Evolutionary conservation across 2,888 invertebrate species (phyloP).

Genomic region (Erynnis tages): DNA sequence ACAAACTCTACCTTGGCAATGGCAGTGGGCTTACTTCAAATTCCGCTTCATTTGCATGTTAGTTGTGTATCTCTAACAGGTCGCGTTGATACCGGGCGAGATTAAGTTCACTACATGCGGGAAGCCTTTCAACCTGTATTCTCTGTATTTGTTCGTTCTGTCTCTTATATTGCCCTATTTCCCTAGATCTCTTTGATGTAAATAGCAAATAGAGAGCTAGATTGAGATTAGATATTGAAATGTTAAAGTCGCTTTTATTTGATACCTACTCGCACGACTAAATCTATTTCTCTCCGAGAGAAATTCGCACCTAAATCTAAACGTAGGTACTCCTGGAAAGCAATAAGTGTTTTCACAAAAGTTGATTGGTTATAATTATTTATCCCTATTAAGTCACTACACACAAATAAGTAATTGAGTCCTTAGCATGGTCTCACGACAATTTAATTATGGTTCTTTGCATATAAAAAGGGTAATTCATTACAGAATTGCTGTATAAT

Average conservation of each 20-base stretch:
- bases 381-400: no score
- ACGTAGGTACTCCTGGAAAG: no score
- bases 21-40: slow-evolving; percentile 58
- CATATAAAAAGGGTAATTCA: background rate
- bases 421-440: no score
- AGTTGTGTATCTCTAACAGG: slow-evolving; percentile 48
- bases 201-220: slow-evolving; percentile 16
- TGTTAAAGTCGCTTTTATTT: background rate
- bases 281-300: no score
- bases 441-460: no score
- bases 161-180: slow-evolving; percentile 24
- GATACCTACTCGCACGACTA: background rate
- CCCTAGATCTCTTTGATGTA: slow-evolving; percentile 19
- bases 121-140: slow-evolving; percentile 26
- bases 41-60: slow-evolving; percentile 73
- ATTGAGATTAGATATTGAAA: slow-evolving; percentile 13
- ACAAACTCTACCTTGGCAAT: slow-evolving; percentile 49
- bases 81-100: slow-evolving; percentile 32
- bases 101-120: slow-evolving; percentile 21
- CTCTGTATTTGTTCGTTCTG: slow-evolving; percentile 23
- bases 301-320: background rate
- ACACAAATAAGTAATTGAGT: no score
- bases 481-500: background rate
- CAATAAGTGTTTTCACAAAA: no score
- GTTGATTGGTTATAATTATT: no score